Evolutionary conservation across 1,140 invertebrate species (phyloP), one percentile per base, ranked within the genome.

Genomic region (Euura saliciscinereae): DNA sequence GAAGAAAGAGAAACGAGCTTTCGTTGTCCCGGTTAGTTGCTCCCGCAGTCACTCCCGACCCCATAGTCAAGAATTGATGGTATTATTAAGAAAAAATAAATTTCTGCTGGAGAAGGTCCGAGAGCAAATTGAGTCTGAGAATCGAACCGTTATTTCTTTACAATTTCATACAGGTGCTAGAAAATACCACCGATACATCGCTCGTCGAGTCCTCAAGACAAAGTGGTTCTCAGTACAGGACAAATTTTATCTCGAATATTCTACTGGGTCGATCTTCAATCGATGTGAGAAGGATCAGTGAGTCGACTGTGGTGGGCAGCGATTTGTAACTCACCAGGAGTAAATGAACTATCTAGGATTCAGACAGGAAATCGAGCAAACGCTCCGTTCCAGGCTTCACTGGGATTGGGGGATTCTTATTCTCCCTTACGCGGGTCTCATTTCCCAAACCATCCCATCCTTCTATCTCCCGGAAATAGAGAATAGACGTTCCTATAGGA

Each of bases 21-120:
- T n/a, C 51, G 51, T 59, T 59, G 51, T 59, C 51, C 51, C 51
- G 13, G 51, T 59, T 59, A 59, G 51, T 59, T 59, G 51, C 51
- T 59, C 13, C 51, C 6, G 8, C 10, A n/a, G 10, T n/a, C 10
- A 8, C 13, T n/a, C 10, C 51, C 8, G 8, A n/a, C 8, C 10
- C 51, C 10, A n/a, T 3, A 59, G 51, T 59, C 51, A 59, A 59
- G 51, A n/a, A 59, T 59, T n/a, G 51, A 59, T n/a, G 51, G 13
- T 59, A 8, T 59, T 59, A 59, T 59, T 59, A n/a, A 59, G 51
- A 59, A 59, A 59, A 51, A 51, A 51, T 8, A 28, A 28, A 28
- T 59, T n/a, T 2, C 10, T 11, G 4, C 51, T 2, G 28, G 51
- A n/a, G 51, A 59, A 59, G 8, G 51, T 59, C 51, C 3, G 51